Evolutionary conservation across 2,113 vertebrate species (phyloP).

Genomic region (Perccottus glenii): DNA sequence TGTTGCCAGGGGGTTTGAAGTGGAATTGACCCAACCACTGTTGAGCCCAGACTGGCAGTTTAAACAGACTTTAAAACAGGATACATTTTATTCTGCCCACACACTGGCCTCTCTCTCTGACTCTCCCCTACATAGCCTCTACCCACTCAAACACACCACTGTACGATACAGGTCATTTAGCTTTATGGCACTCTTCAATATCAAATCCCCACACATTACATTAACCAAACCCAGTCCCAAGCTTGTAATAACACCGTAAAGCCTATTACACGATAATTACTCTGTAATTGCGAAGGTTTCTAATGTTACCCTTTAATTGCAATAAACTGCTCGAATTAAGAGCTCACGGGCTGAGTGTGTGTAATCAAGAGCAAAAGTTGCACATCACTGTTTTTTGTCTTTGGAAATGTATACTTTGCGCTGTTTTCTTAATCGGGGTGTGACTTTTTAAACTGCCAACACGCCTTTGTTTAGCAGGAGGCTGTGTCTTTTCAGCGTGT

Average conservation of each 20-base stretch:
- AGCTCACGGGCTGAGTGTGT: slow-evolving; percentile 15
- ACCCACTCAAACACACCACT: slow-evolving; percentile 41
- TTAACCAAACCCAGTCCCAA: slow-evolving; percentile 46
- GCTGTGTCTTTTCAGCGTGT: slow-evolving; percentile 2
- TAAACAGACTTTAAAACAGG: slow-evolving; percentile 39
- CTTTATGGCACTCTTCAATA: slow-evolving; percentile 61
- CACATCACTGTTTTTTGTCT: slow-evolving; percentile 34
- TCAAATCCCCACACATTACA: slow-evolving; percentile 59
- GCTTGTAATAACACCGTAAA: slow-evolving; percentile 47
- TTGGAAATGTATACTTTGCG: slow-evolving; percentile 16
- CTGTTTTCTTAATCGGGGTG: slow-evolving; percentile 19
- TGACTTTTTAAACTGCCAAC: slow-evolving; percentile 18
- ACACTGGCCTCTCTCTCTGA: slow-evolving; percentile 47
- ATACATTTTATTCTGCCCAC: slow-evolving; percentile 58
- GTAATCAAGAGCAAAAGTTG: slow-evolving; percentile 24
- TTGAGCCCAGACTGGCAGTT: slow-evolving; percentile 36
- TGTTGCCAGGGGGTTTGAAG: slow-evolving; percentile 22
- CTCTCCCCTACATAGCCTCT: slow-evolving; percentile 33
- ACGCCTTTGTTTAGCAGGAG: slow-evolving; percentile 9
- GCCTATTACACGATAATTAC: slow-evolving; percentile 59
- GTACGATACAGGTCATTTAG: slow-evolving; percentile 62
- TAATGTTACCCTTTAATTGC: slow-evolving; percentile 56
- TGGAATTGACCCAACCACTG: slow-evolving; percentile 47
- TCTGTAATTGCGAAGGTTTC: slow-evolving; percentile 44
- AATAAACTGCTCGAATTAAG: slow-evolving; percentile 39